These are phyloP conservation scores for Rhincodon typus DNA, from an alignment of 2,797 vertebrate genomes.

Conservation along the genomic window DNA sequence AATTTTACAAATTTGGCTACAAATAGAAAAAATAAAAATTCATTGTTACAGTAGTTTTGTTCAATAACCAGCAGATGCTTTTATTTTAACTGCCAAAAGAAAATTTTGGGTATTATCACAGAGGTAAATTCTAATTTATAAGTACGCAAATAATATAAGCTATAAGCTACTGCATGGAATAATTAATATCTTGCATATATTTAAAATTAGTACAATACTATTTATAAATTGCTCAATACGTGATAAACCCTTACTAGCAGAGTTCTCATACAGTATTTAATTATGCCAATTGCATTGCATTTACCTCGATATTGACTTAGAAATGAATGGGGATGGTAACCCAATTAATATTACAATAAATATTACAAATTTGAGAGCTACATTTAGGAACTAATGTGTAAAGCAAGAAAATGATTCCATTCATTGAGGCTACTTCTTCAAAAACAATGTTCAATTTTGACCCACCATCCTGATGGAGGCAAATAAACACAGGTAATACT, in stretches of 20 bases:
- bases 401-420: not conserved
- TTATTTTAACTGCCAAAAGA: not conserved
- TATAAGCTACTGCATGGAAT: not conserved
- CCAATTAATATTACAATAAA: not conserved
- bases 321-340: not conserved
- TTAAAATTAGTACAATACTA: not conserved
- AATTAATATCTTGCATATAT: not conserved
- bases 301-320: not conserved
- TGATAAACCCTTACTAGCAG: not conserved
- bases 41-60: too few relatives aligned
- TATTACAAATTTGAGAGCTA: not conserved
- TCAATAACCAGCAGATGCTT: not conserved
- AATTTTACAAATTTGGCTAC: not conserved
- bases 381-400: not conserved
- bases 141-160: not conserved
- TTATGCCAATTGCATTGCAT: not conserved
- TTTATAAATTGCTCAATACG: not conserved
- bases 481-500: conserved; percentile 4
- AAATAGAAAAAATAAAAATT: not conserved
- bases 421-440: not conserved
- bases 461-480: not conserved
- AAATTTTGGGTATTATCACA: not conserved
- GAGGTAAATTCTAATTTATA: not conserved
- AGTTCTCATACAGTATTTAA: not conserved
- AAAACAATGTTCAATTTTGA: too few relatives aligned